Conservation (phyloP, 2,888 invertebrate species). For the Amphipyra berbera region DNA sequence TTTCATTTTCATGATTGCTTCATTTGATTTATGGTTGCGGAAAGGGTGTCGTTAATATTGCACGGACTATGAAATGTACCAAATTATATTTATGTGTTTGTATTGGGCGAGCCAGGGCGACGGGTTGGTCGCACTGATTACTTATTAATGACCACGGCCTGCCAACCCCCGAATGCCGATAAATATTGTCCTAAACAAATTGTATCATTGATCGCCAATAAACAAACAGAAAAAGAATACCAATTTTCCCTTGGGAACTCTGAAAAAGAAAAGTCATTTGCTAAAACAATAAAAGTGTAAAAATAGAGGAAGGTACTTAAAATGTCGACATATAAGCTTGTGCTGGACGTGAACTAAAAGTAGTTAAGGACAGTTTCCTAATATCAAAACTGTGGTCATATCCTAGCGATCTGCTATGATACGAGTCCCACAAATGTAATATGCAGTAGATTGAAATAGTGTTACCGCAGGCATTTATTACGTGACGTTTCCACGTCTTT, state of each 20-base stretch:
- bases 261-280: slow-evolving; percentile 25
- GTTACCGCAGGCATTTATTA: slow-evolving; percentile 48
- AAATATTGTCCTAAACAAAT: slow-evolving; percentile 74
- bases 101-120: slow-evolving; percentile 49
- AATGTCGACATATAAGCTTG: slow-evolving; percentile 19
- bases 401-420: slow-evolving; percentile 6
- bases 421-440: slow-evolving; percentile 28
- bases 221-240: slow-evolving; percentile 60
- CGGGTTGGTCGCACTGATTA: slow-evolving; percentile 78
- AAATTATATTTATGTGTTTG: slow-evolving; percentile 57
- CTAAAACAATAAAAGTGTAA: slow-evolving; percentile 24
- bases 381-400: slow-evolving; percentile 16
- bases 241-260: slow-evolving; percentile 30
- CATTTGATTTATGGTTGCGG: slow-evolving; percentile 60
- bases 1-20: slow-evolving; percentile 58
- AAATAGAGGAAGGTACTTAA: slow-evolving; percentile 10
- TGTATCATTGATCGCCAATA: slow-evolving; percentile 68
- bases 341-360: slow-evolving; percentile 9
- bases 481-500: slow-evolving; percentile 33
- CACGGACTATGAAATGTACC: slow-evolving; percentile 55
- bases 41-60: slow-evolving; percentile 65
- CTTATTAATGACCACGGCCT: slow-evolving; percentile 81
- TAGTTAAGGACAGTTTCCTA: slow-evolving; percentile 12
- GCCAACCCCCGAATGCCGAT: slow-evolving; percentile 69
- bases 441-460: slow-evolving; percentile 38